A percentile compares a stretch with the other conserved stretches of the same genome.
Evolutionary conservation across 2,888 invertebrate genomes (phyloP).

Genomic region (Campopleginae sp.): DNA sequence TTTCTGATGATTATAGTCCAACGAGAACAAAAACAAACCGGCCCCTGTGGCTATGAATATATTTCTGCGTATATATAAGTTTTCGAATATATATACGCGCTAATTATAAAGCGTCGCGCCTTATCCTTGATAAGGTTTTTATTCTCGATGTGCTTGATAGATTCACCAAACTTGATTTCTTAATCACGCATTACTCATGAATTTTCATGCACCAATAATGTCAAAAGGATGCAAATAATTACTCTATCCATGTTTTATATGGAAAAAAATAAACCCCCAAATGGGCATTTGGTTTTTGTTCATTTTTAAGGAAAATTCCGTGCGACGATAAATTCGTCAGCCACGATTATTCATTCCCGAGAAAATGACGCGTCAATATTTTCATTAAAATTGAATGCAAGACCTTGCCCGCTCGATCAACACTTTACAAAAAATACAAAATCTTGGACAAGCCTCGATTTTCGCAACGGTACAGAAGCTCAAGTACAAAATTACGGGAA

Average conservation of each 20-base stretch:
- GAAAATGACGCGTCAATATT: not conserved
- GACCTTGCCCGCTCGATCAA: not conserved
- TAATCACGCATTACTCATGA: not conserved
- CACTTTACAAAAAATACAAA: not conserved
- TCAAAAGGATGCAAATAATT: constrained; percentile 4
- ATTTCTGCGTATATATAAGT: not conserved
- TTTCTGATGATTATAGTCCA: constrained; percentile 14
- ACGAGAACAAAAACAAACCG: constrained; percentile 11
- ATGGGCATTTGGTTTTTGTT: not conserved
- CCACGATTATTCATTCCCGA: not conserved
- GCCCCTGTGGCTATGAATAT: constrained; percentile 5
- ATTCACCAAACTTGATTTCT: constrained; percentile 50
- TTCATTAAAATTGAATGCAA: not conserved
- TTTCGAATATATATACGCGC: not conserved
- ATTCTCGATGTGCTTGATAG: constrained; percentile 45
- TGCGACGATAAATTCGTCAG: not conserved
- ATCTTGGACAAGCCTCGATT: not conserved
- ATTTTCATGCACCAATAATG: constrained; percentile 13
- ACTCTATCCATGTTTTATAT: not conserved
- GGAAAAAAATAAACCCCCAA: not conserved
- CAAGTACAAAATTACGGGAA: not conserved
- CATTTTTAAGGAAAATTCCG: not conserved
- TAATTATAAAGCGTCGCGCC: constrained; percentile 29
- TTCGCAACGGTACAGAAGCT: not conserved
- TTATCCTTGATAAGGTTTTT: constrained; percentile 53